Percentiles rank a stretch among this genome's conserved stretches.
phyloP scores from a whole-genome alignment of 1,140 invertebrate species.

The Lanistes nyassanus region DNA sequence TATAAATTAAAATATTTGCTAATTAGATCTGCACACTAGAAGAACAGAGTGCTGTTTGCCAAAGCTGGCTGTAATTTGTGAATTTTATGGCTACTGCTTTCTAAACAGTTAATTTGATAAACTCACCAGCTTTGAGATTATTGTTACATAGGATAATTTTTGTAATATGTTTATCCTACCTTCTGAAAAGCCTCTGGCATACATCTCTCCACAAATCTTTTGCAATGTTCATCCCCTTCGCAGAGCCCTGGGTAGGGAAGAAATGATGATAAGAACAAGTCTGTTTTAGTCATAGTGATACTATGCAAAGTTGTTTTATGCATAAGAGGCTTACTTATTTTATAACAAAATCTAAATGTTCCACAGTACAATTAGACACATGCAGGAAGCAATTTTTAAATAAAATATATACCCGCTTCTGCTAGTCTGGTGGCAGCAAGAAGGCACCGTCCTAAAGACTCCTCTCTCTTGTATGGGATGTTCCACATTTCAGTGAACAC shows the following conservation, averaged over 20 bases:
- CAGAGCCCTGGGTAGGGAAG: slow-evolving; percentile 57
- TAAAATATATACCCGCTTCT: slow-evolving; percentile 66
- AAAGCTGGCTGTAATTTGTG: too few relatives aligned
- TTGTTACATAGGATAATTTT: too few relatives aligned
- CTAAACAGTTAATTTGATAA: too few relatives aligned
- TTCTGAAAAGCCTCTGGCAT: slow-evolving; percentile 71
- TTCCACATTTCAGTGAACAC: slow-evolving; percentile 72
- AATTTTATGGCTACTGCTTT: too few relatives aligned
- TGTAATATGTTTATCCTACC: slow-evolving; percentile 39
- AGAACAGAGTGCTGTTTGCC: too few relatives aligned
- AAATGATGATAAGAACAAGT: too few relatives aligned
- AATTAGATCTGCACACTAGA: too few relatives aligned
- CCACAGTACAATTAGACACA: too few relatives aligned
- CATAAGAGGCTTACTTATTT: not conserved
- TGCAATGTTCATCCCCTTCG: slow-evolving; percentile 69
- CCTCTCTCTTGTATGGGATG: slow-evolving; percentile 72
- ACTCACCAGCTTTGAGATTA: too few relatives aligned
- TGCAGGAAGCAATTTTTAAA: too few relatives aligned
- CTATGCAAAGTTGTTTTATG: not conserved
- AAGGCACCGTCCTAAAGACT: slow-evolving; percentile 70
- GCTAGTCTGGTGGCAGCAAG: slow-evolving; percentile 67
- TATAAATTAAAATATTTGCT: too few relatives aligned
- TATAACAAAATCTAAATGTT: not conserved
- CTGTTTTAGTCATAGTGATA: too few relatives aligned
- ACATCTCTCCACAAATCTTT: slow-evolving; percentile 68